These are phyloP conservation scores for Danio choprae DNA, from an alignment of 2,797 vertebrate genomes.

Conservation along the genomic window DNA sequence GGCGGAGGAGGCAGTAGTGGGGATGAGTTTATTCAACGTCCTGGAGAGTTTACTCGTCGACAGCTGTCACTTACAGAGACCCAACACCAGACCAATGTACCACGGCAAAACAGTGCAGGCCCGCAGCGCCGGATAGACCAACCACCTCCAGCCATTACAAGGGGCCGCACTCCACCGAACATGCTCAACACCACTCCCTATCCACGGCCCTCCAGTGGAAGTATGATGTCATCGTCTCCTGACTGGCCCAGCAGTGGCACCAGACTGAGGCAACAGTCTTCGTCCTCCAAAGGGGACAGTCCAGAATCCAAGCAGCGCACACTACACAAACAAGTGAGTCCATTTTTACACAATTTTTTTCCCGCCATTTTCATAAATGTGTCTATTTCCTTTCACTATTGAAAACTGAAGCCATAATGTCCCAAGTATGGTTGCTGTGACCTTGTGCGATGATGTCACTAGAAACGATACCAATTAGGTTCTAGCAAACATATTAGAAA, in stretches of 20 bases:
- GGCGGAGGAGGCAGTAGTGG: conserved; percentile 73
- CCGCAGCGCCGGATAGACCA: conserved; percentile 94
- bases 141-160: conserved; percentile 78
- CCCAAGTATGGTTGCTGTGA: too few relatives aligned
- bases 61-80: conserved; percentile 78
- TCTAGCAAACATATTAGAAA: too few relatives aligned
- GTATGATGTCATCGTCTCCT: conserved; percentile 88
- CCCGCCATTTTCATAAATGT: too few relatives aligned
- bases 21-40: conserved; percentile 86
- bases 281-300: conserved; percentile 95
- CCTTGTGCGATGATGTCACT: too few relatives aligned
- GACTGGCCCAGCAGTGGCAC: conserved; percentile 80
- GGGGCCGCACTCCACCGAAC: conserved; percentile 90
- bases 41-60: conserved; percentile 81
- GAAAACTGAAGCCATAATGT: too few relatives aligned
- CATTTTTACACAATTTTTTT: background rate
- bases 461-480: too few relatives aligned
- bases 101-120: conserved; percentile 89
- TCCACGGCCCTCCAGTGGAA: conserved; percentile 89
- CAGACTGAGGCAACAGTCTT: conserved; percentile 83
- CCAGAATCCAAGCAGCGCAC: conserved; percentile 91
- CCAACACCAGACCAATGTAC: conserved; percentile 74
- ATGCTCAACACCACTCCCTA: conserved; percentile 87
- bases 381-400: too few relatives aligned
- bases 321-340: conserved; percentile 66